Base-by-base conservation (phyloP, 2,888 invertebrate genomes). In the Petrolisthes manimaculis region DNA sequence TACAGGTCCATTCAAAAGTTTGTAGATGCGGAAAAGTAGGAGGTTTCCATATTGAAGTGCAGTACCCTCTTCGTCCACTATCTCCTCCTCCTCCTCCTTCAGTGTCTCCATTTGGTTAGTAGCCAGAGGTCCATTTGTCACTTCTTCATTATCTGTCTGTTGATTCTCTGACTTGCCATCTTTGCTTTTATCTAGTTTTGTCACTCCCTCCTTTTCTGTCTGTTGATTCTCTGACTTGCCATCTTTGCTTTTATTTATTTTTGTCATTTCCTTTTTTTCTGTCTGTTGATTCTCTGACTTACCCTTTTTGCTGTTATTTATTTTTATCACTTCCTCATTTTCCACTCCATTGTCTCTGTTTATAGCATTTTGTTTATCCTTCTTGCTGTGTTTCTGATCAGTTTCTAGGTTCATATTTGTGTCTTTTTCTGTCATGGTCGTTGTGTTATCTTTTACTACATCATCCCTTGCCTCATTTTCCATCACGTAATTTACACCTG, bases 1-100 rank as follows among this genome's bases (percentile, higher is more conserved):
- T 8, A 86, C 86, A 3, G 86, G 86, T 9, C 86, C 86, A n/a
- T 82, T 37, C n/a, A 86, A 24, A 3, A 86, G 14, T 55, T 78
- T 86, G 78, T 54, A 83, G 14, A 86, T 9, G 5, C 55, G 37
- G 54, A 83, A 83, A 14, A 21, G 53, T 14, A 83, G 77, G 3
- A 74, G n/a, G 5, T 86, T 53, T 37, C 77, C 86, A n/a, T 84
- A 56, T 37, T 84, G 75, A 61, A 18, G 61, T 61, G 18, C 61
- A 9, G 18, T 3, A 0, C 3, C 61, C 12, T 18, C 18, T 61
- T 61, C 18, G 9, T 61, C 12, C 9, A 61, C 61, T 9, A 3
- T 3, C 18, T 61, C 61, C 18, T 9, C 18, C 12, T 18, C 61
- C 18, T 61, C 18, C 61, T 61, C 61, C 9, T 18, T 3, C 61